Evolutionary conservation across 1,140 invertebrate species (phyloP).

Genomic region (Macrotrachela quadricornifera): DNA sequence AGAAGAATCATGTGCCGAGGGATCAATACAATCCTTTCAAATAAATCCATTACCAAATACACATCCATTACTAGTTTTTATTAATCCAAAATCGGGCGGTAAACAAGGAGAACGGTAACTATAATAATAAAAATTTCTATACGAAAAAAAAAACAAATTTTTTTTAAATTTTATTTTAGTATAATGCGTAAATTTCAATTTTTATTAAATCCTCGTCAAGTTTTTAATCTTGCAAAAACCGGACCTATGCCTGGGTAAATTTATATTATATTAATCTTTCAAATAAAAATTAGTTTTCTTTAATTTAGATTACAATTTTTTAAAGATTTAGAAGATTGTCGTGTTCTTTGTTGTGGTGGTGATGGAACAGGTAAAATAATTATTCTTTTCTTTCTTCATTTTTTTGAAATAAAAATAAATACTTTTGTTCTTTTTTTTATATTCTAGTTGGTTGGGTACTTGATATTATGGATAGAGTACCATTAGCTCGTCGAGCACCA

Average conservation of each 20-base stretch:
- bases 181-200: slow-evolving; percentile 43
- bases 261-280: neutral
- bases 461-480: slow-evolving; percentile 69
- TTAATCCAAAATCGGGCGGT: slow-evolving; percentile 43
- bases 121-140: slow-evolving; percentile 33
- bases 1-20: slow-evolving; percentile 10
- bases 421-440: slow-evolving; percentile 55
- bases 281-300: neutral
- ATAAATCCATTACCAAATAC: slow-evolving; percentile 46
- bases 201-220: slow-evolving; percentile 44
- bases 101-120: slow-evolving; percentile 40
- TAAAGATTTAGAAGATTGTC: slow-evolving; percentile 68
- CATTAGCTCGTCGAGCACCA: slow-evolving; percentile 43
- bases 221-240: slow-evolving; percentile 79
- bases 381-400: neutral
- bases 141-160: slow-evolving; percentile 30
- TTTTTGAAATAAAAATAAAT: neutral
- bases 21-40: slow-evolving; percentile 42
- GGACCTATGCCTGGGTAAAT: slow-evolving; percentile 67
- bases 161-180: slow-evolving; percentile 21
- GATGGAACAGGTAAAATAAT: slow-evolving; percentile 36
- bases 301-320: slow-evolving; percentile 54
- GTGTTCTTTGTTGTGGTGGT: slow-evolving; percentile 2
- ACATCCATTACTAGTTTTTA: slow-evolving; percentile 60
- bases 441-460: slow-evolving; percentile 52